Evolutionary conservation across 2,888 invertebrate genomes (phyloP), one percentile per base, ranked within the genome.

Genomic region (Panzeria rudis): DNA sequence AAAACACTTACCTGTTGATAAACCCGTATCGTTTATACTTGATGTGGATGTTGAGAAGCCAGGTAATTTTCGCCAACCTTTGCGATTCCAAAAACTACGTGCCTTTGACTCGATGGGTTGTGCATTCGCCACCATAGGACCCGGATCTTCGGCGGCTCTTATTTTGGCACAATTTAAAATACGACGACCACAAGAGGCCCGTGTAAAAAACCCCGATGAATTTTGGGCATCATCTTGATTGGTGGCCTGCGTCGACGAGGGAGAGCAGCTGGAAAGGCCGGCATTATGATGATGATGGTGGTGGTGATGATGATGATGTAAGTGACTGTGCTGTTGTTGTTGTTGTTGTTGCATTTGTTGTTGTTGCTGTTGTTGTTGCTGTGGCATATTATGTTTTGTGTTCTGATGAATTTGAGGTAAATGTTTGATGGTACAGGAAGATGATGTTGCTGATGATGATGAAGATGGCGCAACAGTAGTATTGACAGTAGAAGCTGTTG

Each of bases 31-130:
- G 90, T 95, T 95, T 89, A 95, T 94, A 90, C 95, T 95, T 88
- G 94, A 95, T 72, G 95, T 95, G 89, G 95, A 95, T 88, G 95
- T 95, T 77, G 95, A 95, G 89, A 96, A 95, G 35, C 95, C 95
- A 17, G 96, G 95, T 87, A 96, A 93, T 91, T 96, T 96, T 90
- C 95, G 95, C 96, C 96, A 96, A 1, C 96, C 95, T 90, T 96
- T 96, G 92, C 95, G 95, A 88, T 95, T 95, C 95, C 95, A 95
- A 92, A 96, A 95, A 76, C 92, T 92, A 59, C 92, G 89, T 41
- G 92, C 92, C 86, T 92, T 92, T 61, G 92, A 92, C 52, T 92
- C 92, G 1, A 89, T 89, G 23, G 90, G 90, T 54, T 61, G 81
- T 23, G 75, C 75, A 54, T 82, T 82, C 32, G 69, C 47, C 69